Conservation (phyloP, 2,797 vertebrate species). For the Myotis planiceps region DNA sequence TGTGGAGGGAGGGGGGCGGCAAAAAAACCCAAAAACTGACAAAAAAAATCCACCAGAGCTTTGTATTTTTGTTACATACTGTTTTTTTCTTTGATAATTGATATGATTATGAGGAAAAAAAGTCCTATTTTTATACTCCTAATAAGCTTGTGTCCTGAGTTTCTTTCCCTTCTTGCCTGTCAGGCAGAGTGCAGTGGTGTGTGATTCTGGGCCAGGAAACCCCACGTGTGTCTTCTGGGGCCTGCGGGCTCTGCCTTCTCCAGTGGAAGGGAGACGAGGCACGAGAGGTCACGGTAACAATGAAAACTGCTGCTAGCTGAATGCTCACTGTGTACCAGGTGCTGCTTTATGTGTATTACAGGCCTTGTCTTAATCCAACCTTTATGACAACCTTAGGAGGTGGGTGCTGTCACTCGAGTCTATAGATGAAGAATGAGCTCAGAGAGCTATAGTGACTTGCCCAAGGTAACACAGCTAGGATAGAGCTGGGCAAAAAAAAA, state of each 20-base stretch:
- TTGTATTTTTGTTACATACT: slow-evolving; percentile 97
- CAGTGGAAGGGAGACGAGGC: not conserved
- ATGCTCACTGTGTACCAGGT: not conserved
- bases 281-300: not conserved
- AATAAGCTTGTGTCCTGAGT: slow-evolving; percentile 75
- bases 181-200: not conserved
- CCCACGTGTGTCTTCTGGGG: not conserved
- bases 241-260: not conserved
- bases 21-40: slow-evolving; percentile 58
- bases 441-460: not conserved
- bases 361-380: not conserved
- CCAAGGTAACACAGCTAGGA: not conserved
- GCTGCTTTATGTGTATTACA: not conserved
- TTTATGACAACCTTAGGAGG: not conserved
- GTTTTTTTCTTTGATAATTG: slow-evolving; percentile 94
- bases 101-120: slow-evolving; percentile 92
- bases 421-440: not conserved
- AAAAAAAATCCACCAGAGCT: slow-evolving; percentile 88
- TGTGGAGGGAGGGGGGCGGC: not conserved
- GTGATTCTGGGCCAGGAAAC: not conserved
- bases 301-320: not conserved
- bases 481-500: not conserved
- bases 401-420: not conserved
- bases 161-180: slow-evolving; percentile 50
- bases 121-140: slow-evolving; percentile 97